Evolutionary conservation across 1,140 invertebrate genomes (phyloP), one percentile per base, ranked within the genome.

Genomic region (Bactericera cockerelli): DNA sequence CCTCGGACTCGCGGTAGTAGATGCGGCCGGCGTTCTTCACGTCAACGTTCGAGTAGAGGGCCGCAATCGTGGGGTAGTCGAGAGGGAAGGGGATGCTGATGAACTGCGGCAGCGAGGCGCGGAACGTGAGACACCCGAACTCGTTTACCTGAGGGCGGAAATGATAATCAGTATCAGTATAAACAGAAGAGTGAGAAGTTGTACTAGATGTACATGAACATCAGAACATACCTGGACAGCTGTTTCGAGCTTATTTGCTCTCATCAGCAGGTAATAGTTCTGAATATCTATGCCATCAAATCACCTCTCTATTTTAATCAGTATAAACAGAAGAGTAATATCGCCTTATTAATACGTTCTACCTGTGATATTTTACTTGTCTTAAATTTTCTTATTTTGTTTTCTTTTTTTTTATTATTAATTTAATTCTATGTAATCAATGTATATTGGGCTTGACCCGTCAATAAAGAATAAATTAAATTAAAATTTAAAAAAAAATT

Each of bases 21-120:
- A 97, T 79, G 1, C 72, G 73, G 13, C 91, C 93, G 2, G 76
- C 72, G 24, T 69, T 73, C n/a, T 79, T 77, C 0, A 83, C 89
- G 67, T 97, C 92, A 1, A 96, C 80, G 69, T 97, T 93, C 0
- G 88, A 81, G 67, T 95, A 93, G 60, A 96, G 85, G 1, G 88
- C 87, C 0, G 92, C 87, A 62, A 97, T 89, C 0, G 89, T 79
- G 0, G 91, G 86, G 71, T 91, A 90, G 60, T 90, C 87, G 60
- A 94, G 72, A 2, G 93, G 93, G 70, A 96, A 92, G 65, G 89
- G 84, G 13, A 86, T 80, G 68, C 92, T 93, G 63, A 89, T 79
- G 68, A 90, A 93, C 49, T 78, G 77, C 16, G 87, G 81, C 59
- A 94, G 84, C 54, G 92, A 84, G 11, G 86, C 84, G 63, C 85